These are phyloP conservation scores for Trachelus troglodyta DNA, from an alignment of 2,888 invertebrate species.

Conservation along the genomic window DNA sequence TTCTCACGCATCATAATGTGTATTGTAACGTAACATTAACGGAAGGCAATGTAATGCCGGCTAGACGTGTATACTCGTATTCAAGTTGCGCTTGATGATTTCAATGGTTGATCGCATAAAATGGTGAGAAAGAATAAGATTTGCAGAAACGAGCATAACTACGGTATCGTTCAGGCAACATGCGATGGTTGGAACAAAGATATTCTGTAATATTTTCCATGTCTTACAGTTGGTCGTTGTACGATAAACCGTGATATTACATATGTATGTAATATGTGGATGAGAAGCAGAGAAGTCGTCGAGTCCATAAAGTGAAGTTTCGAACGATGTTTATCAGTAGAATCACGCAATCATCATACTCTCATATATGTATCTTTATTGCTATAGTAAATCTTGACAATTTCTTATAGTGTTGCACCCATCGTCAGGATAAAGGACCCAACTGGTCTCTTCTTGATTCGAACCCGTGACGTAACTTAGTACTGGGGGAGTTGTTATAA, in stretches of 20 bases:
- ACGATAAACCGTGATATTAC: neutral
- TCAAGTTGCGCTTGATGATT: neutral
- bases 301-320: neutral
- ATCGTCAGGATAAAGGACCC: neutral
- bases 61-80: neutral
- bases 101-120: neutral
- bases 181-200: neutral
- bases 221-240: neutral
- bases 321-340: neutral
- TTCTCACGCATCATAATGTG: neutral
- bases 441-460: neutral
- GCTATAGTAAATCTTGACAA: neutral
- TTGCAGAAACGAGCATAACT: neutral
- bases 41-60: neutral
- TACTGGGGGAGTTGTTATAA: slow-evolving; percentile 5
- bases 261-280: neutral
- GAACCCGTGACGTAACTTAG: neutral
- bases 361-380: neutral
- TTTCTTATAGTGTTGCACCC: neutral
- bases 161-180: neutral
- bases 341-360: neutral
- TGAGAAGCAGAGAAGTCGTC: neutral
- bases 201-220: neutral
- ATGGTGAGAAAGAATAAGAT: neutral
- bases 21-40: neutral